Evolutionary conservation across 1,140 invertebrate genomes (phyloP).

Genomic region (Zaprionus davidi): DNA sequence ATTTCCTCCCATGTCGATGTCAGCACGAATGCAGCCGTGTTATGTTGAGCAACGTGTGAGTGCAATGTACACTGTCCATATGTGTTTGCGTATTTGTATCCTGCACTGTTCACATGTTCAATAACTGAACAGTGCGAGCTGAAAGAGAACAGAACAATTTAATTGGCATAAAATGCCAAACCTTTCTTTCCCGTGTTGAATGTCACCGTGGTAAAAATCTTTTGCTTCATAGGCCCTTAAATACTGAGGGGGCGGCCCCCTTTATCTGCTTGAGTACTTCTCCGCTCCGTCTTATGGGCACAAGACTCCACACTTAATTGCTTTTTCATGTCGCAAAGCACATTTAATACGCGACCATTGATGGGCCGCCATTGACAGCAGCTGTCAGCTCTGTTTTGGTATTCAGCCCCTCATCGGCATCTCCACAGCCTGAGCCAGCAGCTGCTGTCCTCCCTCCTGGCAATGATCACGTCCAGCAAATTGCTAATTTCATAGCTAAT

Average conservation of each 20-base stretch:
- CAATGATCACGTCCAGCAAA: slow-evolving; percentile 59
- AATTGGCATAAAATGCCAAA: too few relatives aligned
- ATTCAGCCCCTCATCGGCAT: slow-evolving; percentile 39
- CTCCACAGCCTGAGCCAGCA: not conserved
- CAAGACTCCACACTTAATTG: slow-evolving; percentile 68
- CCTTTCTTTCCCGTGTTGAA: too few relatives aligned
- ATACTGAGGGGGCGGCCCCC: not conserved
- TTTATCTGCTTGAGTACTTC: not conserved
- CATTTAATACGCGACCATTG: slow-evolving; percentile 74
- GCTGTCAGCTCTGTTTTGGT: slow-evolving; percentile 73
- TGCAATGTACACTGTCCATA: not conserved
- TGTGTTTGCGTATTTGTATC: too few relatives aligned
- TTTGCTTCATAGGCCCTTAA: not conserved
- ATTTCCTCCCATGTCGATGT: slow-evolving; percentile 69
- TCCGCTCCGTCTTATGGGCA: not conserved
- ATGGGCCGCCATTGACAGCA: slow-evolving; percentile 73
- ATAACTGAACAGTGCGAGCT: too few relatives aligned
- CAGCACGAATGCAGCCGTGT: slow-evolving; percentile 58
- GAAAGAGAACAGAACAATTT: too few relatives aligned
- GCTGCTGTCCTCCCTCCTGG: slow-evolving; percentile 4
- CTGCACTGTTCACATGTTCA: too few relatives aligned
- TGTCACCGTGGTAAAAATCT: not conserved
- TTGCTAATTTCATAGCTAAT: slow-evolving; percentile 83
- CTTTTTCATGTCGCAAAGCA: slow-evolving; percentile 78
- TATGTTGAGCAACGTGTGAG: slow-evolving; percentile 29